Conservation (phyloP, 2,797 vertebrate genomes). For the Hozukius guyotensis region DNA sequence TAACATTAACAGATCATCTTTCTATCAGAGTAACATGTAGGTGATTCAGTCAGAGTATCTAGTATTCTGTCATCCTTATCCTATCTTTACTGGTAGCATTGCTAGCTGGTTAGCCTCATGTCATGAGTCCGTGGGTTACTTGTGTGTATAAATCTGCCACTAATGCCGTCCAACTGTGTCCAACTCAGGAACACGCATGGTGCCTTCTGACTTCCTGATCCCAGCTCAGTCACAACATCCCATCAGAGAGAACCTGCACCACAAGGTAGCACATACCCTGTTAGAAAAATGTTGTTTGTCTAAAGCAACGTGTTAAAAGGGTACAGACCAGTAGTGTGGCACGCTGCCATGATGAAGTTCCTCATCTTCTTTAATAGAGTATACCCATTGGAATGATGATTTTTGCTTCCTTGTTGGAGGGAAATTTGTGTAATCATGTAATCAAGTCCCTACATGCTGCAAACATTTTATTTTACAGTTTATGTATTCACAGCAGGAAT, state of each 20-base stretch:
- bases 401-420: neutral
- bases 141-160: neutral
- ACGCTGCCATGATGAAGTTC: neutral
- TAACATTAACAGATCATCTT: slow-evolving; percentile 52
- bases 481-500: neutral
- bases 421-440: neutral
- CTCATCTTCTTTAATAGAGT: neutral
- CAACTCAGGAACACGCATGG: slow-evolving; percentile 92
- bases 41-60: neutral
- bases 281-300: neutral
- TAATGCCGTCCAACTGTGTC: slow-evolving; percentile 1
- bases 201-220: slow-evolving; percentile 95
- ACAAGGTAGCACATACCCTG: slow-evolving; percentile 87
- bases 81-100: neutral
- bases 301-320: neutral
- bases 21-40: neutral
- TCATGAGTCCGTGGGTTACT: too few species aligned
- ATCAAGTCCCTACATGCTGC: too few species aligned
- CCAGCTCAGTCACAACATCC: slow-evolving; percentile 94
- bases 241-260: slow-evolving; percentile 92
- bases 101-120: neutral
- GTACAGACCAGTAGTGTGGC: neutral
- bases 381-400: neutral
- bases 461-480: neutral
- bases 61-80: neutral